Evolutionary conservation across 2,888 invertebrate species (phyloP), one percentile per base, ranked within the genome.

Genomic region (Plusia festucae): DNA sequence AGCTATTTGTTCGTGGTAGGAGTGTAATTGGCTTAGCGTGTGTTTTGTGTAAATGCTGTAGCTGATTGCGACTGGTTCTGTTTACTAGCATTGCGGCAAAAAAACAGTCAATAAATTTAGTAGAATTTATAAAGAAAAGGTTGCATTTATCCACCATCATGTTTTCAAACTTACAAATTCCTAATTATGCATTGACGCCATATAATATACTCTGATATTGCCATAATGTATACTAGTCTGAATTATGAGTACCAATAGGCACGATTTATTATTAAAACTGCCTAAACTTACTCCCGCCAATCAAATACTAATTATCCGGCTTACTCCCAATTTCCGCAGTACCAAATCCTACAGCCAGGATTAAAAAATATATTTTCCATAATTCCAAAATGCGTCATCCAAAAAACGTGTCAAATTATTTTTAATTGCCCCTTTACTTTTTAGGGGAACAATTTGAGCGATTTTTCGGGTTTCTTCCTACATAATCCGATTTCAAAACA

Each of bases 1-100:
- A 81, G 78, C 76, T 78, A 78, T 82, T 85, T 83, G 83, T 82
- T 85, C 80, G 65, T 58, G 34, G 63, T 8, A 20, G 52, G 51
- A 51, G 56, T 59, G 52, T 60, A 71, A 66, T 71, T 76, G 76
- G 44, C 7, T 60, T 54, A 34, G 24, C 24, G 65, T 46, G 30
- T 65, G 51, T 60, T 40, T 51, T 68, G 27, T 63, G 53, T 54
- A 22, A 54, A 27, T 53, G 40, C 7, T 8, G 34, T 27, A 6
- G 16, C 46, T 11, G 34, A 18, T 55, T 18, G 55, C 15, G 4
- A 6, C 8, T 9, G 0, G 40, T 44, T 51, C 8, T 40, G 8
- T 60, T 69, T 46, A 15, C 20, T n/a, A 46, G 40, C 22, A 34
- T 30, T 24, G 9, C n/a, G 13, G 11, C 24, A 49, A 20, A 49